phyloP scores from a whole-genome alignment of 1,140 invertebrate species.

The Brachionus plicatilis region DNA sequence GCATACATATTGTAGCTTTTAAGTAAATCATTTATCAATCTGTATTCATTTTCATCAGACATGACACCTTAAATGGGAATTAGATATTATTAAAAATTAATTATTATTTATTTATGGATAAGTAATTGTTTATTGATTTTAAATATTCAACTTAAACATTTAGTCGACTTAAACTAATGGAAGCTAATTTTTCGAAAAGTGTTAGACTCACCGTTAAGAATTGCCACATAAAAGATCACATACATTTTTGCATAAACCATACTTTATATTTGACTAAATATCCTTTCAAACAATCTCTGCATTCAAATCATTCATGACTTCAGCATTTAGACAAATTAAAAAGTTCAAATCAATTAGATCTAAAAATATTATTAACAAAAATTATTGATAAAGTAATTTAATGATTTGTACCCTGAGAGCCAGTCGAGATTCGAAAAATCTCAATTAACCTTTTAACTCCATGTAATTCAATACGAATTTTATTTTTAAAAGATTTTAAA shows the following conservation, averaged over 20 bases:
- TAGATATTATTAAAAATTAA: not conserved
- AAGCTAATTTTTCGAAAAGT: not conserved
- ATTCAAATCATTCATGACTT: not conserved
- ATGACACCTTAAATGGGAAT: not conserved
- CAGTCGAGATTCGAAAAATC: not conserved
- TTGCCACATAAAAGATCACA: not conserved
- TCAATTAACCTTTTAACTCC: not conserved
- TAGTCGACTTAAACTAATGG: no score
- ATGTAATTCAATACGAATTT: not conserved
- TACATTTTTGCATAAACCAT: not conserved
- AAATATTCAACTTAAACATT: no score
- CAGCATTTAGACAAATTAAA: not conserved
- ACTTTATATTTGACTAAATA: not conserved
- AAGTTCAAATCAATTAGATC: not conserved
- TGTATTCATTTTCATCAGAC: slow-evolving; percentile 29
- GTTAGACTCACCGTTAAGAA: not conserved
- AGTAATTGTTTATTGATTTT: no score
- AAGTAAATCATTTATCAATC: slow-evolving; percentile 3
- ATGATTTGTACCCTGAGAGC: not conserved
- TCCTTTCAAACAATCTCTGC: not conserved
- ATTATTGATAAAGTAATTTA: not conserved
- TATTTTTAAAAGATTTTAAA: not conserved
- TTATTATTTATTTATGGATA: not conserved
- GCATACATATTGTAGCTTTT: slow-evolving; percentile 24
- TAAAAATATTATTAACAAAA: not conserved